Percentiles rank a stretch among this genome's conserved stretches.
phyloP scores from a whole-genome alignment of 2,113 vertebrate species.

The Cyanoderma ruficeps region DNA sequence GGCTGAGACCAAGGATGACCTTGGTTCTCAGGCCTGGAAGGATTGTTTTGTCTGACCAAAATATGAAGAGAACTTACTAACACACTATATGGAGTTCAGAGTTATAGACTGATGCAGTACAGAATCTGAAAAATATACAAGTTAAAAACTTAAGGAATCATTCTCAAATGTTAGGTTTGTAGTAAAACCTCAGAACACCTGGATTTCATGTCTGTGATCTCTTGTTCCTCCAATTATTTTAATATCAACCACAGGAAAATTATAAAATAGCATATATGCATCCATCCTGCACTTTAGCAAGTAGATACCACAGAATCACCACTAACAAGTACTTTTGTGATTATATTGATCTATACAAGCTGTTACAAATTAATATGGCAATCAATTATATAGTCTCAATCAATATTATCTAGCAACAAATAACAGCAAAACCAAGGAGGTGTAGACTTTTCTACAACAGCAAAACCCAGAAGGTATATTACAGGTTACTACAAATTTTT shows the following conservation, averaged over 20 bases:
- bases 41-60: neutral
- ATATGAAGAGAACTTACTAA: neutral
- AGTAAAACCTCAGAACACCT: neutral
- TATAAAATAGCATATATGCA: neutral
- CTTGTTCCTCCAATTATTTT: neutral
- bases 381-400: neutral
- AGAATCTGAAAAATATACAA: neutral
- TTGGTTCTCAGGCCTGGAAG: neutral
- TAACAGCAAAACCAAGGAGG: neutral
- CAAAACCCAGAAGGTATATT: neutral
- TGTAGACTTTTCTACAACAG: neutral
- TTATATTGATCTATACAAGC: neutral
- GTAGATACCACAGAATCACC: neutral
- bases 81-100: neutral
- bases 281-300: neutral
- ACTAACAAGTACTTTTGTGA: too few species aligned
- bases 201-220: neutral
- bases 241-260: neutral
- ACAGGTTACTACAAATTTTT: neutral
- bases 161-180: neutral
- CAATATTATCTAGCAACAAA: rapidly evolving
- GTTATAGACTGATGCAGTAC: neutral
- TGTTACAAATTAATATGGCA: neutral
- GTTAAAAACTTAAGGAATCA: neutral
- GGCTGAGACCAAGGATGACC: neutral